A percentile compares a stretch with the other conserved stretches of the same genome.
These are phyloP conservation scores for Volucella inanis DNA, from an alignment of 2,888 invertebrate species.

Conservation along the genomic window DNA sequence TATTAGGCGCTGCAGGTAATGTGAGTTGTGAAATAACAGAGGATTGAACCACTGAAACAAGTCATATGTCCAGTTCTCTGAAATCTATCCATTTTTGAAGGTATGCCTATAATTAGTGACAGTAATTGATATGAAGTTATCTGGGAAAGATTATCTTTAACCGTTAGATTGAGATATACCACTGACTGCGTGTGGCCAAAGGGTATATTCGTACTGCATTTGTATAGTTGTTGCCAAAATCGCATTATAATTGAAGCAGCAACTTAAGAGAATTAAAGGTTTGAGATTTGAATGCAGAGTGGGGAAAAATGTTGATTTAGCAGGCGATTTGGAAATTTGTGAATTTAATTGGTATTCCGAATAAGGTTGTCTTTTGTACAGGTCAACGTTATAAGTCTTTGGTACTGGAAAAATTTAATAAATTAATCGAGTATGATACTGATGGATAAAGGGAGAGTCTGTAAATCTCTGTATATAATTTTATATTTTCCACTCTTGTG, in stretches of 20 bases:
- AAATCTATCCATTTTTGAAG: too few relatives aligned
- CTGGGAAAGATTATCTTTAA: conserved; percentile 20
- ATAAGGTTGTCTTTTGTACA: neutral
- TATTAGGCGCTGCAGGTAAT: conserved; percentile 3
- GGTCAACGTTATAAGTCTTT: too few relatives aligned
- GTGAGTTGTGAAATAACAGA: conserved; percentile 1
- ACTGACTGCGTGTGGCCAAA: neutral
- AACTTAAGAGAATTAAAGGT: neutral
- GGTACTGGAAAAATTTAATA: too few relatives aligned
- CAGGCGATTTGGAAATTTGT: too few relatives aligned
- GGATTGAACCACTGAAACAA: conserved; percentile 1
- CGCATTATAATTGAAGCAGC: conserved; percentile 25
- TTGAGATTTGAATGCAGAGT: too few relatives aligned
- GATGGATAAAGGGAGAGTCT: too few relatives aligned
- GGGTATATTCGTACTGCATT: neutral
- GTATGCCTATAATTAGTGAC: neutral
- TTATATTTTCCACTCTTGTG: too few relatives aligned
- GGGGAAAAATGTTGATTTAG: too few relatives aligned
- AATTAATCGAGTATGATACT: too few relatives aligned
- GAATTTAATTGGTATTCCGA: too few relatives aligned
- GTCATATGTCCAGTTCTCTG: neutral
- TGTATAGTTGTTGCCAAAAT: neutral
- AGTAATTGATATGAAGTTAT: conserved; percentile 17
- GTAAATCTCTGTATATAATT: too few relatives aligned
- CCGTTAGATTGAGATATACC: neutral